Conservation (phyloP, 2,888 invertebrate species). For the Hirtodrosophila cameraria region DNA sequence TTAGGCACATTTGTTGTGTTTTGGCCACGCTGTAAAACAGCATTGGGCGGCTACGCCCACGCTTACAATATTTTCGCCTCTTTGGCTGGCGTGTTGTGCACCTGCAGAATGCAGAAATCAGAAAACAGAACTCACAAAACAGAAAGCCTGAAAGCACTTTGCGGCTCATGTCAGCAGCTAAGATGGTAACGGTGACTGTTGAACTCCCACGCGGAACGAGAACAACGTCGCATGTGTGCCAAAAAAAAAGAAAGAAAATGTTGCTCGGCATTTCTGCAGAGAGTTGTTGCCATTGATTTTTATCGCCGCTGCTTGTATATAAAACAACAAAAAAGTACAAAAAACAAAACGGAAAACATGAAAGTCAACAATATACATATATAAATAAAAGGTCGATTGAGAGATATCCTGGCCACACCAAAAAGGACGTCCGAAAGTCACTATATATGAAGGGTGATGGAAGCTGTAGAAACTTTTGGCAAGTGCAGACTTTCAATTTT, state of each 20-base stretch:
- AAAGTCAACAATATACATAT: slow-evolving; percentile 43
- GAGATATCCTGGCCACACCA: slow-evolving; percentile 2
- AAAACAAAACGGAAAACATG: slow-evolving; percentile 27
- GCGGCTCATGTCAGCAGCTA: slow-evolving; percentile 51
- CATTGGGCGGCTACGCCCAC: slow-evolving; percentile 59
- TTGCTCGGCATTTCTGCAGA: slow-evolving; percentile 12
- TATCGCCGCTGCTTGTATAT: slow-evolving; percentile 41
- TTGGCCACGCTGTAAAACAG: slow-evolving; percentile 57
- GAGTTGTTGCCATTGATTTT: slow-evolving; percentile 71
- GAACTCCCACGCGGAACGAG: slow-evolving; percentile 43
- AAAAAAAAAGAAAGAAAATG: slow-evolving; percentile 28
- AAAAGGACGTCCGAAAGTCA: no score
- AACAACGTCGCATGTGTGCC: slow-evolving; percentile 48
- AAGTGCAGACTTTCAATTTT: no score
- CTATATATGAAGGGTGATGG: no score
- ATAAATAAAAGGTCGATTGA: slow-evolving; percentile 15
- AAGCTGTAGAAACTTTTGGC: no score
- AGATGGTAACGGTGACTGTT: slow-evolving; percentile 21
- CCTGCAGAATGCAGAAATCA: slow-evolving; percentile 50
- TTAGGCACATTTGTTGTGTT: slow-evolving; percentile 47
- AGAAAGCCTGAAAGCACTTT: slow-evolving; percentile 48
- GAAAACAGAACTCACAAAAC: slow-evolving; percentile 1
- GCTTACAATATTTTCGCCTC: slow-evolving; percentile 3
- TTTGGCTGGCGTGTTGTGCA: slow-evolving; percentile 49
- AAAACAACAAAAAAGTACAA: no score